Evolutionary conservation across 2,797 vertebrate genomes (phyloP), one percentile per base, ranked within the genome.

Genomic region (Erethizon dorsatum): DNA sequence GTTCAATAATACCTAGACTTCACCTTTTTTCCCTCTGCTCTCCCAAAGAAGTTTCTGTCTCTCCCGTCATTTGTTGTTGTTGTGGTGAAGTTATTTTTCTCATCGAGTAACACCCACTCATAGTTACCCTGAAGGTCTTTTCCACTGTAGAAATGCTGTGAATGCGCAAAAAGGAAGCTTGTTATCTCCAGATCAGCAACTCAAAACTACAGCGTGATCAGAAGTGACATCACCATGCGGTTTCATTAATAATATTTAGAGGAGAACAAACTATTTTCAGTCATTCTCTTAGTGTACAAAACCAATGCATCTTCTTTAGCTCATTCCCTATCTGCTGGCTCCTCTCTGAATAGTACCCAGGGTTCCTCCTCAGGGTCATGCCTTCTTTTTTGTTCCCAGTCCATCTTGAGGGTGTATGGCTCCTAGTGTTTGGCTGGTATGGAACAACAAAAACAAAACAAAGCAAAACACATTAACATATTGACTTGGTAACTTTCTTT

Each of bases 51-150:
- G 97, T 97, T 95, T 95, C 93, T 97, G 90, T 97, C 93, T 97
- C 96, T 98, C 94, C 83, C 1, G 2, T 89, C 95, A 91, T 97
- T 98, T 98, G 98, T 98, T 99, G 98, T 99, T 99, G 98, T 99
- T 98, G 99, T 99, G 99, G 99, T 97, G 93, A 97, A 98, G 96
- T 94, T 98, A 98, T 98, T 99, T 98, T 99, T 99, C 99, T 98
- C 98, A 98, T 98, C 98, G 98, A 98, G 98, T 98, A 98, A 98
- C 99, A 98, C 98, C 99, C 99, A 98, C 99, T 98, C 99, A 99
- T 99, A 99, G 98, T 97, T 97, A 98, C 97, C 98, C 97, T 98
- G 98, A 98, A 96, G 92, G 98, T 98, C 98, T 99, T 98, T 99
- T 99, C 99, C 99, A 99, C 98, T 98, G 98, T 90, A 98, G 98